phyloP scores from a whole-genome alignment of 2,113 vertebrate genomes.

The Apaloderma vittatum region DNA sequence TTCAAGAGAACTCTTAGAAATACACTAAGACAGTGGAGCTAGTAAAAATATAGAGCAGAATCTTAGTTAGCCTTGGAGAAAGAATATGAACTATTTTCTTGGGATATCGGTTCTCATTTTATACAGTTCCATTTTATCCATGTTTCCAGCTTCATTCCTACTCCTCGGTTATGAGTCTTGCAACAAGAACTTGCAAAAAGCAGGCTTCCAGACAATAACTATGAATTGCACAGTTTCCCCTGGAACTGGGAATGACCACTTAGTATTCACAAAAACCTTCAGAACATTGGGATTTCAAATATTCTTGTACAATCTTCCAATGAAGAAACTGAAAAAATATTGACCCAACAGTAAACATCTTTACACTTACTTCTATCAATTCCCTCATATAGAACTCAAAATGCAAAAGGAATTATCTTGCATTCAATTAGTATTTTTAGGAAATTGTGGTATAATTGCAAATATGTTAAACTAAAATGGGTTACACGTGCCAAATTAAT shows the following conservation, averaged over 20 bases:
- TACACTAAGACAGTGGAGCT: background rate
- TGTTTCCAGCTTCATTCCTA: background rate
- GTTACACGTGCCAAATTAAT: background rate
- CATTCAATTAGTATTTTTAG: background rate
- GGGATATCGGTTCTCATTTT: background rate
- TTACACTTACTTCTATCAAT: background rate
- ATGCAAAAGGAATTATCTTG: background rate
- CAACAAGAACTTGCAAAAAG: background rate
- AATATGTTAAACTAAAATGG: background rate
- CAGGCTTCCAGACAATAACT: background rate
- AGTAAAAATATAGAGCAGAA: background rate
- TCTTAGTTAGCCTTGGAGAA: background rate
- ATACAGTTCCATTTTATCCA: background rate
- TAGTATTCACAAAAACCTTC: background rate
- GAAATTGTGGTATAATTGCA: background rate
- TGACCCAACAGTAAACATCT: background rate
- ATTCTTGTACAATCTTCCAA: background rate
- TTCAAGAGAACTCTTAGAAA: background rate
- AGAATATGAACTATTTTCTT: background rate
- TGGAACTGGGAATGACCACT: background rate
- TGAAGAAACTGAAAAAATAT: background rate
- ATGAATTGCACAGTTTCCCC: background rate
- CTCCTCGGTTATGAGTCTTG: background rate
- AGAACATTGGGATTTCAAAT: background rate
- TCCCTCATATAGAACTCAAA: background rate